Percentiles rank a stretch among this genome's conserved stretches.
Evolutionary conservation across 2,113 vertebrate species (phyloP).

Genomic region (Hippocampus mohnikei): DNA sequence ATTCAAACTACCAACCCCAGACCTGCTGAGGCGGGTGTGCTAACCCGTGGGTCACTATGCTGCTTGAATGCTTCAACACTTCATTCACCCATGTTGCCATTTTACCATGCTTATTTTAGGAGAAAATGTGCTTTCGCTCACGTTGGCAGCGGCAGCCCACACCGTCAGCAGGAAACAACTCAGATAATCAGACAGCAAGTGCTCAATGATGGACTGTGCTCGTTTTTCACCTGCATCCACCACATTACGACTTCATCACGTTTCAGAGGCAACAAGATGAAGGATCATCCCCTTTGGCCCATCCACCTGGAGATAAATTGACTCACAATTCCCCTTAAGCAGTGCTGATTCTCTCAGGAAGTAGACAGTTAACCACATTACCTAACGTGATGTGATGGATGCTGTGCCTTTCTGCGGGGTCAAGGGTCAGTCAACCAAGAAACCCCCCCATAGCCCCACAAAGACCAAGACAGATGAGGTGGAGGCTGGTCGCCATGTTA

Average conservation of each 20-base stretch:
- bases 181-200: conserved; percentile 17
- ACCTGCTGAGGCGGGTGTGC: background rate
- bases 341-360: conserved; percentile 54
- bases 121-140: background rate
- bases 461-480: conserved; percentile 76
- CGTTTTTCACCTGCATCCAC: conserved; percentile 37
- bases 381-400: conserved; percentile 75
- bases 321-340: conserved; percentile 23
- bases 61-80: background rate
- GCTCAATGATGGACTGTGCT: conserved; percentile 30
- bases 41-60: background rate
- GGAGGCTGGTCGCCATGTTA: conserved; percentile 62
- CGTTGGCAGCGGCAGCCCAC: conserved; percentile 10
- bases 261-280: conserved; percentile 18
- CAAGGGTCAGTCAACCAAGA: conserved; percentile 63
- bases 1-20: no score
- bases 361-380: conserved; percentile 70
- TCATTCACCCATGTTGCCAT: background rate
- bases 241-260: conserved; percentile 24
- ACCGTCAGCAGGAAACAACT: conserved; percentile 24
- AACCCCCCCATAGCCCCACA: conserved; percentile 65
- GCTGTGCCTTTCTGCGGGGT: conserved; percentile 65
- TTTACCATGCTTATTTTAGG: background rate
- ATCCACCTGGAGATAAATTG: conserved; percentile 41
- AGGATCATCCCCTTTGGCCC: conserved; percentile 7